Conservation (phyloP, 1,140 invertebrate genomes). For the Apis cerana region DNA sequence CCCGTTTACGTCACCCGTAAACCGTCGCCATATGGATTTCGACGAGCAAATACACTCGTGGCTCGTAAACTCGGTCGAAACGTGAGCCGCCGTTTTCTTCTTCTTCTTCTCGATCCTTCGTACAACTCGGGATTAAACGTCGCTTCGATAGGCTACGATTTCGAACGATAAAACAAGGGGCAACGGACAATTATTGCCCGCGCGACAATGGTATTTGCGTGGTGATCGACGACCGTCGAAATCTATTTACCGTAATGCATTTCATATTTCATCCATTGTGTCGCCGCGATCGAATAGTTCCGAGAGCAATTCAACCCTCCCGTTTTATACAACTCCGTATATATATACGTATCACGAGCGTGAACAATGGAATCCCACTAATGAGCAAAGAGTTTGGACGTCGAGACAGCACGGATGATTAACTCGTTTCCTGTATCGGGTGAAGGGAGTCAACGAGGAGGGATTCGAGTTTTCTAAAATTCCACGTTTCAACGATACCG, state of each 20-base stretch:
- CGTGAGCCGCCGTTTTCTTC: constrained; percentile 67
- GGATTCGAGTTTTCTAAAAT: too few species aligned
- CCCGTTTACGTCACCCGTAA: constrained; percentile 69
- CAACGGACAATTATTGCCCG: constrained; percentile 1
- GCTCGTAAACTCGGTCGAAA: constrained; percentile 67
- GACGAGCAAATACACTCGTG: constrained; percentile 71
- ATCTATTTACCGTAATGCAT: background rate
- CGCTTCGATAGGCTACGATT: background rate
- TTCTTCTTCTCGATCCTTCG: too few species aligned
- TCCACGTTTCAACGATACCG: too few species aligned
- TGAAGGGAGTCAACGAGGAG: too few species aligned
- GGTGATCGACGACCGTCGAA: background rate
- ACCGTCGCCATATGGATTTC: constrained; percentile 66
- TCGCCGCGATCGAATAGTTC: background rate
- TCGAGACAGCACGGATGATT: too few species aligned
- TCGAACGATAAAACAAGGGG: background rate
- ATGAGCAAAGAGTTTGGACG: too few species aligned
- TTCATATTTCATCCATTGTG: background rate
- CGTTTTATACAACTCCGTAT: background rate
- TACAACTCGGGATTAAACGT: too few species aligned
- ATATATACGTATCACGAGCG: background rate
- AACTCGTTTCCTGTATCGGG: too few species aligned
- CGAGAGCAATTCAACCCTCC: background rate
- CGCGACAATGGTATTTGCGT: background rate
- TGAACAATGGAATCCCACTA: too few species aligned